Evolutionary conservation across 2,888 invertebrate genomes (phyloP).

Genomic region (Athrips mouffetella): DNA sequence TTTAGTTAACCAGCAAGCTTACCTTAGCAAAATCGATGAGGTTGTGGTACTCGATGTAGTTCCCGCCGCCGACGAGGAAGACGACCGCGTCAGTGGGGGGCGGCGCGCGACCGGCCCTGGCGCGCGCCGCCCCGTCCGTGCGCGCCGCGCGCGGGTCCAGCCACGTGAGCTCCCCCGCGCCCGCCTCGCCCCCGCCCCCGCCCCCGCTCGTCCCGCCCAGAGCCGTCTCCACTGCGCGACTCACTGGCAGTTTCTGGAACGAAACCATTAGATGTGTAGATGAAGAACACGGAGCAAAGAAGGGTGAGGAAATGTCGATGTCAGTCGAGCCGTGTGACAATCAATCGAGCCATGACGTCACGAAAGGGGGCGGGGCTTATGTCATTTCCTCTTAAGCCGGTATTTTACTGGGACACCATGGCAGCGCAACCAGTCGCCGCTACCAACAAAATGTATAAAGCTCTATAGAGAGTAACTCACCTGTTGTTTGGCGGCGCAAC

Average conservation of each 20-base stretch:
- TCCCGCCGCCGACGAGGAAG: slow-evolving; percentile 95
- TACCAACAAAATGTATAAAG: too few relatives aligned
- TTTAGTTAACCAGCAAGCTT: slow-evolving; percentile 22
- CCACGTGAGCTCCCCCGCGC: slow-evolving; percentile 93
- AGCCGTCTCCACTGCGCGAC: slow-evolving; percentile 90
- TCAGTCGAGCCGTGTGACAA: too few relatives aligned
- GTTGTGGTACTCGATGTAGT: slow-evolving; percentile 99
- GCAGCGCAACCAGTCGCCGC: too few relatives aligned
- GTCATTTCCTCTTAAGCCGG: too few relatives aligned
- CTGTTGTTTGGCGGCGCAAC: too few relatives aligned
- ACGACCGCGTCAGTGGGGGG: slow-evolving; percentile 93
- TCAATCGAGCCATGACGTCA: too few relatives aligned
- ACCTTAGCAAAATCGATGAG: slow-evolving; percentile 95
- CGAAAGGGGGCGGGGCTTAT: too few relatives aligned
- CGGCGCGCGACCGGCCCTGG: slow-evolving; percentile 78
- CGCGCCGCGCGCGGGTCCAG: slow-evolving; percentile 97
- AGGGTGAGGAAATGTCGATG: too few relatives aligned
- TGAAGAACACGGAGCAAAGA: too few relatives aligned
- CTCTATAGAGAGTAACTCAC: too few relatives aligned
- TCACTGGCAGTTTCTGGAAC: slow-evolving; percentile 92
- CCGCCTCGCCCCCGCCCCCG: slow-evolving; percentile 87
- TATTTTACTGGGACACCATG: too few relatives aligned
- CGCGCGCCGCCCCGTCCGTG: slow-evolving; percentile 73
- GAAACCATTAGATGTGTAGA: too few relatives aligned
- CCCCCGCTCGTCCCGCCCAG: slow-evolving; percentile 83